A percentile compares a stretch with the other conserved stretches of the same genome.
These are phyloP conservation scores for Pantala flavescens DNA, from an alignment of 1,140 invertebrate genomes.

Conservation along the genomic window DNA sequence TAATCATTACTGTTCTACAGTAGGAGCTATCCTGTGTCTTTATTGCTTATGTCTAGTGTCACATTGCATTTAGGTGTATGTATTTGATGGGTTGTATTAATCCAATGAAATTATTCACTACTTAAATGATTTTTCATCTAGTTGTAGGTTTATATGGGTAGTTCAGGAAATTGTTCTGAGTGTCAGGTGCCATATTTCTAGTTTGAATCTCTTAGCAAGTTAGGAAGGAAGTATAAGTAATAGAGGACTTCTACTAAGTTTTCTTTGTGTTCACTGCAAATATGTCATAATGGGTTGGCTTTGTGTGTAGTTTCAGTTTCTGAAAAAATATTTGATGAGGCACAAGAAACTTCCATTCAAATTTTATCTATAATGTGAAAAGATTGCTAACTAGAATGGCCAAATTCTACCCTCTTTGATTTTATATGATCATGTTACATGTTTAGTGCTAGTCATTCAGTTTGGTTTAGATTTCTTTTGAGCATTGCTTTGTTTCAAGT, in stretches of 20 bases:
- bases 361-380: slow-evolving; percentile 21
- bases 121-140: slow-evolving; percentile 25
- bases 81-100: slow-evolving; percentile 25
- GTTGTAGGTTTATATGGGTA: slow-evolving; percentile 25
- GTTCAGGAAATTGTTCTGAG: slow-evolving; percentile 22
- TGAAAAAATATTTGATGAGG: slow-evolving; percentile 20
- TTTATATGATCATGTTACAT: slow-evolving; percentile 22
- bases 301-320: slow-evolving; percentile 27
- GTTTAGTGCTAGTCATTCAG: slow-evolving; percentile 24
- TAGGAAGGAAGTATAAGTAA: slow-evolving; percentile 19
- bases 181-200: slow-evolving; percentile 23
- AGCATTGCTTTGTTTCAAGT: slow-evolving; percentile 22
- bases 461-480: slow-evolving; percentile 25
- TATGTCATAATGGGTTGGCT: slow-evolving; percentile 29
- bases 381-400: slow-evolving; percentile 28
- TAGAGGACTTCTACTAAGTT: slow-evolving; percentile 27
- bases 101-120: slow-evolving; percentile 25
- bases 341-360: slow-evolving; percentile 21
- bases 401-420: slow-evolving; percentile 29
- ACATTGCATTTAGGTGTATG: slow-evolving; percentile 25
- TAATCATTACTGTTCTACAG: slow-evolving; percentile 20
- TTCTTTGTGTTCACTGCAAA: slow-evolving; percentile 27
- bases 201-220: slow-evolving; percentile 19
- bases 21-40: slow-evolving; percentile 20
- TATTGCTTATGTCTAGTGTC: slow-evolving; percentile 25